These are phyloP conservation scores for Parazoanthus atlanticus DNA, from an alignment of 92 coral and sea anemone genomes.

Conservation along the genomic window DNA sequence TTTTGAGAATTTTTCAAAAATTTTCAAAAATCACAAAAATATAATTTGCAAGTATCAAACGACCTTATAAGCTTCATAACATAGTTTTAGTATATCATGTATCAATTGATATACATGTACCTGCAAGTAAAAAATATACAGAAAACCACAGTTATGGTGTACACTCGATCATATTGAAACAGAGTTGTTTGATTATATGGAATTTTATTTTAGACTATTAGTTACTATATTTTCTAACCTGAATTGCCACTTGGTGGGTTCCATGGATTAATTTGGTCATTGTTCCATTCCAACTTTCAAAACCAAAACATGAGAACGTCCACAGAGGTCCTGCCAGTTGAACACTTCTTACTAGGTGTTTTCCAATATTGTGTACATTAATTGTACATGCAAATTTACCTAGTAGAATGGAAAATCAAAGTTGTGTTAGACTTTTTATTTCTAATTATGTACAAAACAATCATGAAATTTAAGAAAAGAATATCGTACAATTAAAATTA, in stretches of 20 bases:
- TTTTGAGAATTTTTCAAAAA: background rate
- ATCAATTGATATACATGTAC: background rate
- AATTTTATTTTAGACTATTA: background rate
- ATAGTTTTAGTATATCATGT: background rate
- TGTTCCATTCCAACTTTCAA: conserved; percentile 61
- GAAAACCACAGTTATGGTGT: conserved; percentile 4
- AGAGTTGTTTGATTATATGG: background rate
- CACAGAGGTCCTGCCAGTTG: conserved; percentile 57
- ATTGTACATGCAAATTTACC: conserved; percentile 61
- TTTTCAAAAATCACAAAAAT: background rate
- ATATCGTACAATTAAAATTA: background rate
- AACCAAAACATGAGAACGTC: conserved; percentile 64
- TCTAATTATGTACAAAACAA: conserved; percentile 6
- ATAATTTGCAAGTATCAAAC: background rate
- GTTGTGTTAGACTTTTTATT: conserved; percentile 22
- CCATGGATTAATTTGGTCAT: conserved; percentile 62
- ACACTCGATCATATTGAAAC: background rate
- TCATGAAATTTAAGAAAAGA: background rate
- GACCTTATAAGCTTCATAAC: background rate
- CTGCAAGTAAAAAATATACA: background rate
- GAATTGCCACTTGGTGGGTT: conserved; percentile 27
- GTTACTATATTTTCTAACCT: background rate
- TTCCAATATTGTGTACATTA: conserved; percentile 48
- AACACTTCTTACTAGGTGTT: conserved; percentile 51
- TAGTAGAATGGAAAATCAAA: conserved; percentile 34